Evolutionary conservation across 2,888 invertebrate species (phyloP).

Genomic region (Melieria omissa): DNA sequence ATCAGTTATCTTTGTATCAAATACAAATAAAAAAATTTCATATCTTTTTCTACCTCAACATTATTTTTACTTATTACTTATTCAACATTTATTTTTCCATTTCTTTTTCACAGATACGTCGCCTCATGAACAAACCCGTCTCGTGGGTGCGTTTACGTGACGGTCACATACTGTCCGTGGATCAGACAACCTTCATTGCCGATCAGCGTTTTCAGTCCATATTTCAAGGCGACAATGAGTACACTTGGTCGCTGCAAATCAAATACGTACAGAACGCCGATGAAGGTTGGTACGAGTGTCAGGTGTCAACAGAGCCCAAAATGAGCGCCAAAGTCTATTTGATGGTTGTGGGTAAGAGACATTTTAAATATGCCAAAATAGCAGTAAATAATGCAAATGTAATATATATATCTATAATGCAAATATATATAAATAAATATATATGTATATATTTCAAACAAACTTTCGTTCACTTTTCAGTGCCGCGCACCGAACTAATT

Average conservation of each 20-base stretch:
- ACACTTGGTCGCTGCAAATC: slow-evolving; percentile 87
- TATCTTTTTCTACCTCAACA: neutral
- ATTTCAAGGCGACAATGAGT: slow-evolving; percentile 80
- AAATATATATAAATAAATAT: neutral
- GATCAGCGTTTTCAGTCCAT: slow-evolving; percentile 92
- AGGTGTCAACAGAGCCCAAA: slow-evolving; percentile 93
- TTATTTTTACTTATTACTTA: neutral
- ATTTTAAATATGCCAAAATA: neutral
- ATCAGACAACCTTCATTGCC: slow-evolving; percentile 84
- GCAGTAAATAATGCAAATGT: neutral
- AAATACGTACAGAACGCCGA: slow-evolving; percentile 89
- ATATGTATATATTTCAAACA: neutral
- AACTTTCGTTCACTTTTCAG: slow-evolving; percentile 68
- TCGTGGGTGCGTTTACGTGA: slow-evolving; percentile 90
- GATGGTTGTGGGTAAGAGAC: slow-evolving; percentile 85
- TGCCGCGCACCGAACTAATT: slow-evolving; percentile 89
- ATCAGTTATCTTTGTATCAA: too few relatives aligned
- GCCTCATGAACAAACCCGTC: slow-evolving; percentile 76
- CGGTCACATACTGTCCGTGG: slow-evolving; percentile 90
- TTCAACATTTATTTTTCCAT: neutral
- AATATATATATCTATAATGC: neutral
- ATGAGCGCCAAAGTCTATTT: slow-evolving; percentile 91
- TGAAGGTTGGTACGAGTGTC: slow-evolving; percentile 92
- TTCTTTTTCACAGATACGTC: slow-evolving; percentile 56
- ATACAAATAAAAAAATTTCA: neutral